Base-by-base conservation (phyloP, 2,888 invertebrate genomes). In the Macrophya annulata region DNA sequence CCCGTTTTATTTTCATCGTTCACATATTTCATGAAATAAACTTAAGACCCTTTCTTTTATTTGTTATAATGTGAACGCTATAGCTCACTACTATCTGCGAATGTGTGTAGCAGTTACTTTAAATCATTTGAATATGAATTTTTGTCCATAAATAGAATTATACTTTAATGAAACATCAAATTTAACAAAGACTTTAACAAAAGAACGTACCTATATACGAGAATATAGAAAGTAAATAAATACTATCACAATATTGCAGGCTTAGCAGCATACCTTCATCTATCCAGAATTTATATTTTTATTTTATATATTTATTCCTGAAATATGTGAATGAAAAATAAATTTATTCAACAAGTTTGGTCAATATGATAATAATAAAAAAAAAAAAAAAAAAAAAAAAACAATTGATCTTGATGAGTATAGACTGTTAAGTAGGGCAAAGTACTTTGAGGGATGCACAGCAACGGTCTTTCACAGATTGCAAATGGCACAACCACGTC, bases 401-500 rank as follows among this genome's bases (percentile, higher is more conserved):
- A n/a, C 8, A 59, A 48, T 83, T 25, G 81, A 81, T 68, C 48
- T n/a, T 31, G 51, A 68, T 83, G 48, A 83, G 51, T 48, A 9
- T 45, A 31, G 68, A 85, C 43, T 88, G 85, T 90, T 88, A 89
- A 74, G 86, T 88, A 85, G 86, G 87, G 90, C 93, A 93, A 90
- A 93, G 90, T 86, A 90, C 88, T 88, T 91, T 92, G 85, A 93
- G 91, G 89, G 93, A 93, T 88, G 92, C 93, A 90, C 93, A 93
- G 91, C 93, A 93, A 89, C 93, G 93, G 88, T 88, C 92, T 90
- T 89, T 93, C 90, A 93, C 92, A 89, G 93, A 92, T 93, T 92
- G 92, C 89, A 93, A 90, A 93, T 93, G 93, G 93, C 93, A 93
- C 93, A 93, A 92, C 93, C 93, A 93, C 91, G 91, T 92, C 90